Evolutionary conservation across 2,888 invertebrate species (phyloP).

Genomic region (Agrotis exclamationis): DNA sequence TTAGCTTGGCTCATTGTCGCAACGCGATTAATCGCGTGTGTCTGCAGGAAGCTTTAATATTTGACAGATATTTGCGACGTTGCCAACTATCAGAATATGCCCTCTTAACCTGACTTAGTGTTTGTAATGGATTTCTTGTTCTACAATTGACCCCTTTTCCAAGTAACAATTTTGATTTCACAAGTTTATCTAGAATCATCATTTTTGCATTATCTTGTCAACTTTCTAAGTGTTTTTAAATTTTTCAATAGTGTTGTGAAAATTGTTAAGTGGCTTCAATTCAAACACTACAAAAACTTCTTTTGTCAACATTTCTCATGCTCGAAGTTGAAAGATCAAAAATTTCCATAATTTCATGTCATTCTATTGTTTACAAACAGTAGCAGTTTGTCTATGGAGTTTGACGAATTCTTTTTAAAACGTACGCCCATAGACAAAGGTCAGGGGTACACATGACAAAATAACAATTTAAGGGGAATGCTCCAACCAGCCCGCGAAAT

Average conservation of each 20-base stretch:
- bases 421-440: slow-evolving; percentile 3
- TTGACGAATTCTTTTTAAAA: slow-evolving; percentile 14
- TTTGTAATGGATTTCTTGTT: slow-evolving; percentile 30
- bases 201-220: slow-evolving; percentile 65
- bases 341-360: slow-evolving; percentile 19
- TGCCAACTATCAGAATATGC: too few relatives aligned
- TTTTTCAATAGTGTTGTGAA: slow-evolving; percentile 26
- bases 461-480: too few relatives aligned
- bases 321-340: slow-evolving; percentile 11
- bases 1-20: too few relatives aligned
- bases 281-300: slow-evolving; percentile 2
- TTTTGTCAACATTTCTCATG: slow-evolving; percentile 13
- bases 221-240: slow-evolving; percentile 61
- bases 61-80: too few relatives aligned
- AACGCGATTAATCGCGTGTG: too few relatives aligned
- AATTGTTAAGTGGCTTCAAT: slow-evolving; percentile 14
- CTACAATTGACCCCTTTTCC: slow-evolving; percentile 50
- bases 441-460: slow-evolving; percentile 12
- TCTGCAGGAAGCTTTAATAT: too few relatives aligned
- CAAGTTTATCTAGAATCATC: slow-evolving; percentile 51
- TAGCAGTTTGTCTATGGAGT: slow-evolving; percentile 1
- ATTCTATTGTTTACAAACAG: slow-evolving; percentile 10
- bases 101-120: slow-evolving; percentile 45
- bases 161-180: slow-evolving; percentile 56
- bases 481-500: too few relatives aligned